Evolutionary conservation across 2,797 vertebrate species (phyloP).

Genomic region (Nannoperca obscura): DNA sequence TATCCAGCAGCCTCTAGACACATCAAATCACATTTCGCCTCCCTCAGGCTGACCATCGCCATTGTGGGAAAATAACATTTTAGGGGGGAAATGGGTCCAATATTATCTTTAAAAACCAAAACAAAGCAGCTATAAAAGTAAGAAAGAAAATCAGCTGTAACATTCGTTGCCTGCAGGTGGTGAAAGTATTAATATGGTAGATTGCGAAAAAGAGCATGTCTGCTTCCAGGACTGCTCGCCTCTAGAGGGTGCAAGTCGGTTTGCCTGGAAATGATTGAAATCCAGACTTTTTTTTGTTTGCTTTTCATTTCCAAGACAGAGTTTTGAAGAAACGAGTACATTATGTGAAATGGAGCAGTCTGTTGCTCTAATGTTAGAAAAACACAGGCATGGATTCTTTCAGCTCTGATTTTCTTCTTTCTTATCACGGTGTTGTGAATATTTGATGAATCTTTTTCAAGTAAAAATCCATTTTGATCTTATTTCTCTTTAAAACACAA

Average conservation of each 20-base stretch:
- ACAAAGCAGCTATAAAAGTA: conserved; percentile 21
- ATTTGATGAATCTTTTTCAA: conserved; percentile 22
- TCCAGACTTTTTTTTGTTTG: not conserved
- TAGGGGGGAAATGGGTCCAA: conserved; percentile 7
- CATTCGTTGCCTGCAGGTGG: conserved; percentile 25
- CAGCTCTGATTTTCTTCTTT: conserved; percentile 16
- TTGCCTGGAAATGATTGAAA: not conserved
- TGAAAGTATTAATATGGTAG: conserved; percentile 36
- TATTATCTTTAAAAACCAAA: conserved; percentile 18
- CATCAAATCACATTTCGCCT: conserved; percentile 43
- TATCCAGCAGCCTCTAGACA: conserved; percentile 27
- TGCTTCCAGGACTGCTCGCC: conserved; percentile 7
- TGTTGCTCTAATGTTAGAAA: not conserved
- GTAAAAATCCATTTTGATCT: conserved; percentile 13
- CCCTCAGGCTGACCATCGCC: conserved; percentile 14
- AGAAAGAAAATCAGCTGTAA: conserved; percentile 13
- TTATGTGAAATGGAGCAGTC: conserved; percentile 20
- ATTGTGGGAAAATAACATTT: conserved; percentile 45
- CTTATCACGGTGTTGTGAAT: conserved; percentile 24
- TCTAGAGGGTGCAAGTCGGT: not conserved
- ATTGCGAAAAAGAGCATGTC: conserved; percentile 9
- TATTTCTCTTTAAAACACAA: not conserved
- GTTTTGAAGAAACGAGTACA: conserved; percentile 12
- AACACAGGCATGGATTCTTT: not conserved
- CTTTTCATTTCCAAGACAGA: not conserved